Evolutionary conservation across 2,888 invertebrate genomes (phyloP).

Genomic region (Dasypogon diadema): DNA sequence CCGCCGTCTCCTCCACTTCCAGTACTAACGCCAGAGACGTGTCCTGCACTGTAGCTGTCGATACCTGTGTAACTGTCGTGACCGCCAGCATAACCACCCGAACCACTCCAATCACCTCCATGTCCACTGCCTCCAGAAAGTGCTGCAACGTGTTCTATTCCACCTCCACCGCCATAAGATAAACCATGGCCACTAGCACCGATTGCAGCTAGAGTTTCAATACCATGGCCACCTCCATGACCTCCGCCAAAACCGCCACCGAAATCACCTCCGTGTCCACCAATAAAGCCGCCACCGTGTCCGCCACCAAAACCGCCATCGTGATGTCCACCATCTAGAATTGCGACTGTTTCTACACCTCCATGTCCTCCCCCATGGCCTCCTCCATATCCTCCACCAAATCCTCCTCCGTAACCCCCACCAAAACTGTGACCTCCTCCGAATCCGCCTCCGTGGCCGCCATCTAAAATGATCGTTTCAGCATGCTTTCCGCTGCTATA

Average conservation of each 20-base stretch:
- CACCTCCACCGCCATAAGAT: background rate
- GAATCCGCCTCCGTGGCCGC: slow-evolving; percentile 50
- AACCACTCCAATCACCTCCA: slow-evolving; percentile 16
- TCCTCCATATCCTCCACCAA: slow-evolving; percentile 9
- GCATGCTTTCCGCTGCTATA: slow-evolving; percentile 45
- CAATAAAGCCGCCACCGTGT: background rate
- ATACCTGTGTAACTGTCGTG: slow-evolving; percentile 61
- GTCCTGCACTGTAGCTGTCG: slow-evolving; percentile 64
- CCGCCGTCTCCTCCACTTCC: slow-evolving; percentile 57
- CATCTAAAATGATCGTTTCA: too few relatives aligned
- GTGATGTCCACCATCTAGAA: too few relatives aligned
- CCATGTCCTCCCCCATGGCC: slow-evolving; percentile 10
- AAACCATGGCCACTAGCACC: background rate
- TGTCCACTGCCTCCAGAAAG: slow-evolving; percentile 9
- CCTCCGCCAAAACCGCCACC: slow-evolving; percentile 37
- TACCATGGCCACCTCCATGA: slow-evolving; percentile 7
- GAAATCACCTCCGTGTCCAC: slow-evolving; percentile 37
- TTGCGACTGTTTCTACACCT: too few relatives aligned
- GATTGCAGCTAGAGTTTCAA: background rate
- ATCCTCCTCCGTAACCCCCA: slow-evolving; percentile 27
- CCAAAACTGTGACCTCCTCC: slow-evolving; percentile 51
- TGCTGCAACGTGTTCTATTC: slow-evolving; percentile 21
- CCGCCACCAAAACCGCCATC: background rate
- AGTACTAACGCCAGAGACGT: slow-evolving; percentile 60
- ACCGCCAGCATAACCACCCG: background rate